phyloP scores from a whole-genome alignment of 1,140 invertebrate genomes.

The Saccostrea echinata region DNA sequence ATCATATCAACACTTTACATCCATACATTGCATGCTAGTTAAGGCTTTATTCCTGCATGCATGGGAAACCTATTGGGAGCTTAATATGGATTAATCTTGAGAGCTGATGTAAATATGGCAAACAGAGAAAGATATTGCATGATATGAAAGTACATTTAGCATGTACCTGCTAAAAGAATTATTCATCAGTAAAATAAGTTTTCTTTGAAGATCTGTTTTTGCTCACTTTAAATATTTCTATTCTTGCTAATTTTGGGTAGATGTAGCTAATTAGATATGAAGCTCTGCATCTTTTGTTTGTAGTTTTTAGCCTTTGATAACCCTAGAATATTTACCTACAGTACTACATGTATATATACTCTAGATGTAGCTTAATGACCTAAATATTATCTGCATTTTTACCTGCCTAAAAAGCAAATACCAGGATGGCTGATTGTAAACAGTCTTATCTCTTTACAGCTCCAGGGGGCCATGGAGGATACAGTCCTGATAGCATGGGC shows the following conservation, averaged over 20 bases:
- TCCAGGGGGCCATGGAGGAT: slow-evolving; percentile 87
- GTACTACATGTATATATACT: background rate
- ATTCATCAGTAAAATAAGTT: slow-evolving; percentile 16
- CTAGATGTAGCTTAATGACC: slow-evolving; percentile 2
- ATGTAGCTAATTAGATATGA: slow-evolving; percentile 22
- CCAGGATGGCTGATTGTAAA: background rate
- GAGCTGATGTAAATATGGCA: slow-evolving; percentile 25
- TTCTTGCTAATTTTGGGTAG: background rate
- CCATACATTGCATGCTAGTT: slow-evolving; percentile 31
- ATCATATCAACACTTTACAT: slow-evolving; percentile 26
- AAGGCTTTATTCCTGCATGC: slow-evolving; percentile 23
- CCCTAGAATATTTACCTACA: slow-evolving; percentile 6
- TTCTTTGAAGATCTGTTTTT: slow-evolving; percentile 20
- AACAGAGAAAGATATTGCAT: slow-evolving; percentile 30
- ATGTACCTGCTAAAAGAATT: slow-evolving; percentile 37
- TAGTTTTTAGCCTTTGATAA: slow-evolving; percentile 16
- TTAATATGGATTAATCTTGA: slow-evolving; percentile 24
- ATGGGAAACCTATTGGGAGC: slow-evolving; percentile 27
- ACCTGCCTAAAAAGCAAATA: slow-evolving; percentile 17
- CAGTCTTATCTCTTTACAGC: slow-evolving; percentile 60
- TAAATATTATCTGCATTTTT: slow-evolving; percentile 30
- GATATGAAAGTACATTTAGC: slow-evolving; percentile 14
- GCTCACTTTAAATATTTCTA: background rate
- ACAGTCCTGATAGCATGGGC: slow-evolving; percentile 94
- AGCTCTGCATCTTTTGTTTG: background rate